A percentile compares a stretch with the other conserved stretches of the same genome.
These are phyloP conservation scores for Mythimna pallens DNA, from an alignment of 2,888 invertebrate species.

Conservation along the genomic window DNA sequence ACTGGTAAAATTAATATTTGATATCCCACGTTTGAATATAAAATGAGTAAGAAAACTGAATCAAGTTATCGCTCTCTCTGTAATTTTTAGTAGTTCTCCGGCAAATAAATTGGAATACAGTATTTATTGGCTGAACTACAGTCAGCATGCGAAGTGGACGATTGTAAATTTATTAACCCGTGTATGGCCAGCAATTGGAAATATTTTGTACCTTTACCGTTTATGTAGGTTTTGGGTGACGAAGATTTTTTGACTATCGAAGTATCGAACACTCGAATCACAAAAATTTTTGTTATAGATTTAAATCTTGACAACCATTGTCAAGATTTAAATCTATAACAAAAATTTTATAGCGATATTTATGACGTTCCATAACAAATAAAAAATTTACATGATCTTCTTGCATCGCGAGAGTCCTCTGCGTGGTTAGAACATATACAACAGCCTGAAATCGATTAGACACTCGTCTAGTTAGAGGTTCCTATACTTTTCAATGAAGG, in stretches of 20 bases:
- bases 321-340: no score
- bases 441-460: no score
- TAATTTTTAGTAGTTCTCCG: slow-evolving; percentile 39
- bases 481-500: no score
- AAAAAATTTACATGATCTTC: no score
- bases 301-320: no score
- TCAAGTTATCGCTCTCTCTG: slow-evolving; percentile 11
- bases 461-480: no score
- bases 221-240: not conserved
- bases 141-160: slow-evolving; percentile 52
- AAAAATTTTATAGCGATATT: no score
- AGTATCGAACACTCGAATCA: no score
- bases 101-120: slow-evolving; percentile 61
- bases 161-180: slow-evolving; percentile 58
- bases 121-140: slow-evolving; percentile 57
- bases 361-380: no score
- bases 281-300: not conserved
- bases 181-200: slow-evolving; percentile 39
- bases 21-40: slow-evolving; percentile 19
- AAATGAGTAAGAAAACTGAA: slow-evolving; percentile 25
- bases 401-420: no score
- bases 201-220: not conserved
- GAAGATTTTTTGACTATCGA: not conserved
- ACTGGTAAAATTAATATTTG: slow-evolving; percentile 3
- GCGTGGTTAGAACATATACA: no score